Percentiles rank a stretch among this genome's conserved stretches.
These are phyloP conservation scores for Platycheirus rosarum DNA, from an alignment of 2,888 invertebrate genomes.

Conservation along the genomic window DNA sequence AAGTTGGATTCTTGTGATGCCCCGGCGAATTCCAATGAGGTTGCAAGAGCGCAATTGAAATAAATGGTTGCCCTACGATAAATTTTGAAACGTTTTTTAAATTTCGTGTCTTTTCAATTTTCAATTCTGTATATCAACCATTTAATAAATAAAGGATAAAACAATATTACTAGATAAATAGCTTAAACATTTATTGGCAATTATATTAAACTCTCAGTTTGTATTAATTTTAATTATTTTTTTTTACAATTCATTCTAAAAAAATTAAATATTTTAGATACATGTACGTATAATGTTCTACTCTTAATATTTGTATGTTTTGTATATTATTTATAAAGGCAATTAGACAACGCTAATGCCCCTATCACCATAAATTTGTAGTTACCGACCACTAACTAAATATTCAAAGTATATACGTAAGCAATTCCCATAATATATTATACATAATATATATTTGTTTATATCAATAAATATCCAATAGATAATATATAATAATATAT, in stretches of 20 bases:
- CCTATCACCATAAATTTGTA: constrained; percentile 62
- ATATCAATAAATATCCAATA: constrained; percentile 54
- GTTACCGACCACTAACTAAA: constrained; percentile 56
- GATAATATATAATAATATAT: constrained; percentile 43
- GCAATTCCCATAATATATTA: constrained; percentile 16
- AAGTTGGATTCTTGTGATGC: no score
- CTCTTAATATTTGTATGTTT: constrained; percentile 33
- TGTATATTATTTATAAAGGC: constrained; percentile 66
- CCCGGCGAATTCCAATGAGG: no score
- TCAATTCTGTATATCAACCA: no score
- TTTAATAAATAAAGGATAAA: no score
- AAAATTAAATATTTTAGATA: constrained; percentile 63
- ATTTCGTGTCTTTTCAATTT: no score
- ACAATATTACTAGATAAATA: constrained; percentile 64
- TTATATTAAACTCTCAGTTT: constrained; percentile 43
- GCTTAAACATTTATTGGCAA: constrained; percentile 72
- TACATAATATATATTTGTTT: constrained; percentile 53
- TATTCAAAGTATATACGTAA: constrained; percentile 42
- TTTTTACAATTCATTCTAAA: constrained; percentile 35
- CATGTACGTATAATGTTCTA: constrained; percentile 31
- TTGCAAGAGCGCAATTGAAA: no score
- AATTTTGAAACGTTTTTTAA: no score
- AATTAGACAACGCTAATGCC: constrained; percentile 63
- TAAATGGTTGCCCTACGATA: no score
- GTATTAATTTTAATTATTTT: no score